Base-by-base conservation (phyloP, 2,888 invertebrate genomes). In the Oscheius sp. region DNA sequence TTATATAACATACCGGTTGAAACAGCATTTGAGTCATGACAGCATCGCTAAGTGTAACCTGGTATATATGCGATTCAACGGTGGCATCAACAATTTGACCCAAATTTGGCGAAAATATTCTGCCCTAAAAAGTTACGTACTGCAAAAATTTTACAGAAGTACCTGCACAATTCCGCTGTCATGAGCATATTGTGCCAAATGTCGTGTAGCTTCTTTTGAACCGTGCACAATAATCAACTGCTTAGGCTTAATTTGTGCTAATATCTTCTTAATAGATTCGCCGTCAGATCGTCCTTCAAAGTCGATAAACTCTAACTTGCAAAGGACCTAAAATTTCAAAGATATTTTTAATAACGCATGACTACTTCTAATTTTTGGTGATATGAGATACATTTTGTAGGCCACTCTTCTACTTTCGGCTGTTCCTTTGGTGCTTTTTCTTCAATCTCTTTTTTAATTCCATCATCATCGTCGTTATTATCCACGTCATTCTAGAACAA, bases 51-150 rank as follows among this genome's bases (percentile, higher is more conserved):
- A 86, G 74, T 0, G 82, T 75, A 74, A 94, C 95, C 92, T 98
- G 98, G 89, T 96, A 98, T 84, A 99, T 99, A 87, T 97, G 95
- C 0, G 95, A 95, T 90, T 99, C 98, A 0, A 96, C 96, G 0
- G 99, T 98, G 0, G 95, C 97, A 89, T 99, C 98, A 2, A 99
- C 92, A 0, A 92, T 91, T 85, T 97, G 96, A 0, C 90, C 89
- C 5, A 90, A 76, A 12, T 90, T 90, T 0, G 98, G 98, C 1
- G 93, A 92, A 89, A 95, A 97, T 0, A 98, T 93, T 80, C 81
- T 83, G 9, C 81, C 85, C 79, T 85, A 70, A 80, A 75, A 46
- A 68, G 53, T n/a, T n/a, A n/a, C n/a, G n/a, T n/a, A n/a, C n/a
- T n/a, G n/a, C n/a, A n/a, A n/a, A n/a, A n/a, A 61, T 56, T 21